Evolutionary conservation across 2,797 vertebrate species (phyloP), one percentile per base, ranked within the genome.

Genomic region (Botia kubotai): DNA sequence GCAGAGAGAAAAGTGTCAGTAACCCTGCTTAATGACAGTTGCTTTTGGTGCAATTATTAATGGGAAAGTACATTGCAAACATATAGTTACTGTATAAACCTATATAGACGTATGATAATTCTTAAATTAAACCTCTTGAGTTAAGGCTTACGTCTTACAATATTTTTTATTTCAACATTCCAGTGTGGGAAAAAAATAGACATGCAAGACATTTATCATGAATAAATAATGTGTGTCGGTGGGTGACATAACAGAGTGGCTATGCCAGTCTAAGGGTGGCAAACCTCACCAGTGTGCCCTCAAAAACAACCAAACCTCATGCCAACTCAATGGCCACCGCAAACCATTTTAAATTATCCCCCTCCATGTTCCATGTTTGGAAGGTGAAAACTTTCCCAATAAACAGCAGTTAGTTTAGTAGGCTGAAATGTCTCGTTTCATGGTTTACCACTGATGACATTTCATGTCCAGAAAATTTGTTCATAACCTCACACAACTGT

Each of bases 351-450:
- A 69, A 65, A 12, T 17, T 1, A 6, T 14, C 14, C 57, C 66
- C 17, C 36, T 78, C 19, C 19, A 43, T 43, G 19, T 46, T 74
- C 50, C 63, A 74, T 19, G 12, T 73, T 68, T 62, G 62, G 58
- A 65, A 58, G 62, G 75, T 72, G 67, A 57, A 82, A 84, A 86
- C 86, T 79, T 86, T 89, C 86, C 87, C 87, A 88, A 85, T 91
- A 89, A 92, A 89, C 84, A 88, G 7, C 60, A 77, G 23, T 10
- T 52, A 43, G 17, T 43, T 76, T 17, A 19, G 33, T 17, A n/a
- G 19, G 13, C 33, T 57, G 12, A 75, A 79, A 70, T 70, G 29
- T 33, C 33, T 33, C 33, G 2, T 16, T 87, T 63, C 87, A 85
- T 88, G 76, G 68, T 88, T 88, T 82, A 21, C 75, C 71, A 53